Base-by-base conservation (phyloP, 1,140 invertebrate species). In the Palaemon carinicauda region DNA sequence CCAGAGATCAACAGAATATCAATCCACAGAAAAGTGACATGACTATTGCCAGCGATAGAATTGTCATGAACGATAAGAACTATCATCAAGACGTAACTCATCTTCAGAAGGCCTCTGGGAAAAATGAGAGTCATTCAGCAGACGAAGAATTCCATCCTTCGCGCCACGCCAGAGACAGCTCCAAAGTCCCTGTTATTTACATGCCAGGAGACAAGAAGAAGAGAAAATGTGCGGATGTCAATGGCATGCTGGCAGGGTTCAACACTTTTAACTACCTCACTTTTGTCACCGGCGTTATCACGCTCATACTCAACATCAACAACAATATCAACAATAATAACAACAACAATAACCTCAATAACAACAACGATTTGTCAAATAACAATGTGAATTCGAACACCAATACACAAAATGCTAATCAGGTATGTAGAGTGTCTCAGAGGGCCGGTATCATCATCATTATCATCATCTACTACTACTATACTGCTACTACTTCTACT, bases 311-410 rank as follows among this genome's bases (percentile, higher is more conserved):
- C 24, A 88, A 88, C 53, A 69, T 78, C 17, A 88, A 83, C 54
- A 88, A 88, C 73, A 88, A 88, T 24, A 50, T 88, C 19, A 88
- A 88, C 15, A 88, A 88, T 53, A 88, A 88, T 27, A 88, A 88
- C 29, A 82, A 83, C 51, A 88, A 88, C 31, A 88, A 88, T 31
- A 88, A 88, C 31, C 74, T 83, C 29, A 88, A 88, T 15, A 82
- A 82, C 31, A 88, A 88, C 53, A 88, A 88, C 52, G 82, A 88
- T 52, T 71, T 88, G 7, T 79, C 75, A 29, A 88, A 88, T 21
- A 88, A 88, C 41, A 88, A 88, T 21, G 80, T 88, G 29, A 88
- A 88, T 50, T 24, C 87, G 5, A 88, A 88, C 29, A 54, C 79
- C 65, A 88, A 88, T 73, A 88, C 81, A 7, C 81, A 88, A 51